A percentile compares a stretch with the other conserved stretches of the same genome.
These are phyloP conservation scores for Eidolon helvum DNA, from an alignment of 2,113 vertebrate genomes.

Conservation along the genomic window DNA sequence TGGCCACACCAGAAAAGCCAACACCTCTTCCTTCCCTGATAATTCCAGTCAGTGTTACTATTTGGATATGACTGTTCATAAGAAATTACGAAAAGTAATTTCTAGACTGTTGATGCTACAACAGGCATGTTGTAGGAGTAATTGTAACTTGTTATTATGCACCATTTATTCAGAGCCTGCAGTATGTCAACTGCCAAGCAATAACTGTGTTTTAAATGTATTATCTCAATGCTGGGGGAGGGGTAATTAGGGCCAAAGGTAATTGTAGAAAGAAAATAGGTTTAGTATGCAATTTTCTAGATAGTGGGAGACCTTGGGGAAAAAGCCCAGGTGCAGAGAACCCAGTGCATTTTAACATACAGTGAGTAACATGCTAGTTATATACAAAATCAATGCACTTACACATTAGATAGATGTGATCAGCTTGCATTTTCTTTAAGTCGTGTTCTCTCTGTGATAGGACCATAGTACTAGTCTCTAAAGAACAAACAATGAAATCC, in stretches of 20 bases:
- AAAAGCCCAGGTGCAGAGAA: not conserved
- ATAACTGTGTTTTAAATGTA: not conserved
- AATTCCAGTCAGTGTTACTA: not conserved
- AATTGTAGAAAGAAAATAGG: not conserved
- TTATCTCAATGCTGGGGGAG: not conserved
- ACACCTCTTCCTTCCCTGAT: conserved; percentile 39
- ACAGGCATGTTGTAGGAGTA: not conserved
- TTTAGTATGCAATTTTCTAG: not conserved
- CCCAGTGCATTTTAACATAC: not conserved
- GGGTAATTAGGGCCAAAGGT: not conserved
- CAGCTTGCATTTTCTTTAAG: not conserved
- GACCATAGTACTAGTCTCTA: not conserved
- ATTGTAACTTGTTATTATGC: not conserved
- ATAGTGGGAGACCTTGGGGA: not conserved
- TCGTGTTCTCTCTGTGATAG: not conserved
- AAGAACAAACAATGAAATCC: not conserved
- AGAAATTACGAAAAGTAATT: not conserved
- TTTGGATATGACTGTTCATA: not conserved
- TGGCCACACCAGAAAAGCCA: not conserved
- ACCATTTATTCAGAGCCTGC: not conserved
- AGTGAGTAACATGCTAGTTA: not conserved
- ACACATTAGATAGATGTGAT: not conserved
- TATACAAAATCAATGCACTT: not conserved
- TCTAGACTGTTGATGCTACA: not conserved
- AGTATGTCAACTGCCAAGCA: not conserved